Evolutionary conservation across 2,113 vertebrate genomes (phyloP), one percentile per base, ranked within the genome.

Genomic region (Amphiprion percula): DNA sequence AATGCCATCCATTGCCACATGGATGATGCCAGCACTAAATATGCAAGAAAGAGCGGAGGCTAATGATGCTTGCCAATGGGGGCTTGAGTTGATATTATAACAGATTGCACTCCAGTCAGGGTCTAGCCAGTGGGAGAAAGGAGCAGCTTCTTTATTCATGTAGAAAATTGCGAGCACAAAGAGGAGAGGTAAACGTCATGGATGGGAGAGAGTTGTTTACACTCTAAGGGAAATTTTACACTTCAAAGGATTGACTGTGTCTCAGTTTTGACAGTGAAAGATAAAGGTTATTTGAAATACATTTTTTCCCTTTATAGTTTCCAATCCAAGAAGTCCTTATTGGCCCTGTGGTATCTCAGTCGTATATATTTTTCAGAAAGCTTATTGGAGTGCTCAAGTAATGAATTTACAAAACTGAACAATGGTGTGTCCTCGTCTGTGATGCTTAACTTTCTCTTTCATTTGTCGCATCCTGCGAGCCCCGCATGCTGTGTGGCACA

Each of bases 141-240:
- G 70, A 88, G 80, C 85, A 62, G 87, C 83, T 83, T 89, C 83
- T 87, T 86, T 90, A 93, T 89, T 90, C 91, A 90, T 93, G 91
- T 87, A 90, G 92, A 92, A 94, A 93, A 94, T 92, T 92, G 86
- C 61, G 41, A 76, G 81, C 90, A 91, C 89, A 92, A 89, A 91
- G 84, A 91, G 70, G 77, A 91, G 88, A 84, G 88, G 88, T 90
- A 89, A 84, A 79, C 83, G 87, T 87, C 88, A 87, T 78, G 81
- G 91, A 90, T 87, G 87, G 85, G 58, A 77, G 91, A 71, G 85
- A 87, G 87, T 89, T 93, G 87, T 93, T 91, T 94, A 92, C 86
- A 90, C 89, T 92, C 82, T 76, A 74, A 90, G 84, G 84, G 84
- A 90, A 92, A 92, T 80, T 88, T 91, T 88, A 89, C 89, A 92